Evolutionary conservation across 2,797 vertebrate genomes (phyloP), one percentile per base, ranked within the genome.

Genomic region (Ctenopoma kingsleyae): DNA sequence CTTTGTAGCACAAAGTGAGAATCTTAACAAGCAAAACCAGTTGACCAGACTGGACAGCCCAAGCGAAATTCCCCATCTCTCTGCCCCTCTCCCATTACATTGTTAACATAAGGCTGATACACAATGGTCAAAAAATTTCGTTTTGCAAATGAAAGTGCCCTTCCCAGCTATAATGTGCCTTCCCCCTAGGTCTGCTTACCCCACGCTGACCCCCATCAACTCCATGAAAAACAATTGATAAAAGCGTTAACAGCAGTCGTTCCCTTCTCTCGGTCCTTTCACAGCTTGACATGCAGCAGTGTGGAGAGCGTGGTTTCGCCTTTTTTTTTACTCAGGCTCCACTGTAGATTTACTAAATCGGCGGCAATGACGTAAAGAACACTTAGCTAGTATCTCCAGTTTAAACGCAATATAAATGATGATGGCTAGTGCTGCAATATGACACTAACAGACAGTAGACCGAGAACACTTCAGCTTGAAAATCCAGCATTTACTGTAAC

Each of bases 151-250:
- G 87, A 90, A 92, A 91, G 80, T 85, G 81, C 27, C 74, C 72
- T 81, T 76, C 78, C 78, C 69, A 13, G 47, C 49, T 82, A 83
- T 53, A 82, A 64, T 89, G 87, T 86, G 84, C 56, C 60, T 22
- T 67, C 72, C 76, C 71, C 70, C 49, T 5, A 40, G 63, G 76
- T 84, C 87, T 76, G 83, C 80, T 88, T 80, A 91, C 90, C 89
- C 84, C 91, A 90, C 64, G 87, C 87, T 92, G 91, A 93, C 89
- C 86, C 30, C 88, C 81, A 90, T 89, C 89, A 90, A 71, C 74
- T 81, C 80, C 50, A 77, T 69, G 73, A 90, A 91, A 90, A 85
- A 86, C 88, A 91, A 86, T 81, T 87, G 87, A 90, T 91, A 84
- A 90, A 90, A 86, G 83, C 86, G 10, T 78, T 76, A 88, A 84